Base-by-base conservation (phyloP, 2,797 vertebrate genomes). In the Pelobates cultripes region DNA sequence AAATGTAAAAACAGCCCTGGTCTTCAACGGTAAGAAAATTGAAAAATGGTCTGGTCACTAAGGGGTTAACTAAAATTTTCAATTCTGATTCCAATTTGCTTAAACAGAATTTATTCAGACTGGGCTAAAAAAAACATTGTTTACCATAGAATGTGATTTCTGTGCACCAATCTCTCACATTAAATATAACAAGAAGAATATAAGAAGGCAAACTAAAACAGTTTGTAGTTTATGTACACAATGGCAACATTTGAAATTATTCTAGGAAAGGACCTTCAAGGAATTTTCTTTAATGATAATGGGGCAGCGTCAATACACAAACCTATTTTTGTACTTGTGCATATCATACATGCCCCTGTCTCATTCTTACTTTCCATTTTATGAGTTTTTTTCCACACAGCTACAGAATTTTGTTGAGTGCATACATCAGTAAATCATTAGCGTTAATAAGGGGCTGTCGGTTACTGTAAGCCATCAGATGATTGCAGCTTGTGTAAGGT, bases 401-500 rank as follows among this genome's bases (percentile, higher is more conserved):
- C 68, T 70, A 53, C 55, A 55, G 77, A 61, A 57, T 79, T 75
- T 79, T 44, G 75, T 43, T 61, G 67, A 71, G 64, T 17, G 15
- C 69, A n/a, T 45, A 17, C 45, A 45, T 70, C 72, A 53, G 51
- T 75, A 79, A 79, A 70, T 75, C 44, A 40, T 75, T 42, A 55
- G 13, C 44, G 43, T 42, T 64, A 45, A 51, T 42, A 76, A 63
- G 61, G 64, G 28, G 13, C 63, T 13, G 70, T 47, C 55, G 45
- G 40, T 84, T 84, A 79, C 82, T 71, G 77, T 70, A 84, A 84
- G 47, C 68, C 68, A 70, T 44, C 67, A 60, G 17, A 72, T 70
- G 57, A 72, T 64, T n/a, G 15, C 51, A 41, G 67, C 66, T 84
- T 74, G 66, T 12, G 15, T 7, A 63, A 43, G 43, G 42, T 75